These are phyloP conservation scores for Heliconius charithonia DNA, from an alignment of 2,888 invertebrate species.

Conservation along the genomic window DNA sequence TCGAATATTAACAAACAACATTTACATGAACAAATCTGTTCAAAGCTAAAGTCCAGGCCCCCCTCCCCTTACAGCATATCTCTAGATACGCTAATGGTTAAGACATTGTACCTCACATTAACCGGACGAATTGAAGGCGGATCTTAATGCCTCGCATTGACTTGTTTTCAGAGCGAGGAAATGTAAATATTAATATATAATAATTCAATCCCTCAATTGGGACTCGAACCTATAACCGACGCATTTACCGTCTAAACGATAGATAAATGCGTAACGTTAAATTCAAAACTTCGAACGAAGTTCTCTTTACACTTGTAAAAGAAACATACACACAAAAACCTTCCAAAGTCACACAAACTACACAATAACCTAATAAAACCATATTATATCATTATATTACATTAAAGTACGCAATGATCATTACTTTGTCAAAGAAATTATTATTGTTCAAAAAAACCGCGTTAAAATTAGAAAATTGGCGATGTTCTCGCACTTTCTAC, in stretches of 20 bases:
- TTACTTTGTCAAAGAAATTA: slow-evolving; percentile 22
- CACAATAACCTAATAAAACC: slow-evolving; percentile 25
- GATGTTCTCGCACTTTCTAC: slow-evolving; percentile 75
- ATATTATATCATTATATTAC: slow-evolving; percentile 11
- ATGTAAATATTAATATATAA: too few relatives aligned
- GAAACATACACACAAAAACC: not conserved
- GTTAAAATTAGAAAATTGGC: slow-evolving; percentile 66
- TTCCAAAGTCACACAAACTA: slow-evolving; percentile 8
- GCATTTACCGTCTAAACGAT: not conserved
- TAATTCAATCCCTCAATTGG: too few relatives aligned
- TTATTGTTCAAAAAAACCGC: slow-evolving; percentile 35
- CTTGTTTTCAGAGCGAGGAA: too few relatives aligned
- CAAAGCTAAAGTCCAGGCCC: too few relatives aligned
- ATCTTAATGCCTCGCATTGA: too few relatives aligned
- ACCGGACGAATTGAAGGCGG: too few relatives aligned
- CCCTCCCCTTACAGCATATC: too few relatives aligned
- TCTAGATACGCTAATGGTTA: too few relatives aligned
- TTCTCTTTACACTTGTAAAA: not conserved
- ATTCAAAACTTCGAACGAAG: not conserved
- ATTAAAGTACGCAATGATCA: slow-evolving; percentile 15
- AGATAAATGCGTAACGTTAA: not conserved
- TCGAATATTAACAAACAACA: too few relatives aligned
- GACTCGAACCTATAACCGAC: too few relatives aligned
- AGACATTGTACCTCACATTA: too few relatives aligned
- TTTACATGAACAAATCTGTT: too few relatives aligned